Conservation (phyloP, 2,113 vertebrate species). For the Bothrops jararaca region DNA sequence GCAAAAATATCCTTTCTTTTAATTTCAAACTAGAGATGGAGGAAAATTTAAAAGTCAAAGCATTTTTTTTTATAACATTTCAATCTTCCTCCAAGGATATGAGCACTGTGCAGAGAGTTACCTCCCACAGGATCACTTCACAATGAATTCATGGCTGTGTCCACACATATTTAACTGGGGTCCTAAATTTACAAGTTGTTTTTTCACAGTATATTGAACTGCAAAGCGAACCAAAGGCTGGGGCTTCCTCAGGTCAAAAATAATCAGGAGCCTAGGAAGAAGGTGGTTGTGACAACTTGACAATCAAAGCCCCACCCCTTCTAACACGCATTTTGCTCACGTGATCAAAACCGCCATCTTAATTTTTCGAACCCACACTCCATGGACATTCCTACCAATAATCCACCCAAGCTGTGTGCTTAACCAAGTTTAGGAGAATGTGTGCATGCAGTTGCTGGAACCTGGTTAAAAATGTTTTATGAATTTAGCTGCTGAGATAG, state of each 20-base stretch:
- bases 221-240: not conserved
- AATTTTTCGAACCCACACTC: not conserved
- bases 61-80: not conserved
- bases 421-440: not conserved
- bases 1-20: not conserved
- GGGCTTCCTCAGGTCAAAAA: not conserved
- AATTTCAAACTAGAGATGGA: not conserved
- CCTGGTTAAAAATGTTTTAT: not conserved
- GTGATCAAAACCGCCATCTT: not conserved
- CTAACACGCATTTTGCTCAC: not conserved
- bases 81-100: not conserved
- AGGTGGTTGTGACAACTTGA: not conserved
- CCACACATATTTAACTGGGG: not conserved
- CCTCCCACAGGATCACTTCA: not conserved
- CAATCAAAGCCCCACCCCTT: not conserved
- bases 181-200: not conserved
- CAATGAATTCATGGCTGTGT: not conserved
- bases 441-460: not conserved
- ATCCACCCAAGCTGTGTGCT: not conserved
- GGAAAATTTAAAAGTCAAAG: not conserved
- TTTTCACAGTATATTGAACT: not conserved
- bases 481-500: not conserved
- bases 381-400: not conserved
- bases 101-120: not conserved
- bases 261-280: not conserved